Conservation (phyloP, 2,113 vertebrate genomes). For the Ascaphus truei region DNA sequence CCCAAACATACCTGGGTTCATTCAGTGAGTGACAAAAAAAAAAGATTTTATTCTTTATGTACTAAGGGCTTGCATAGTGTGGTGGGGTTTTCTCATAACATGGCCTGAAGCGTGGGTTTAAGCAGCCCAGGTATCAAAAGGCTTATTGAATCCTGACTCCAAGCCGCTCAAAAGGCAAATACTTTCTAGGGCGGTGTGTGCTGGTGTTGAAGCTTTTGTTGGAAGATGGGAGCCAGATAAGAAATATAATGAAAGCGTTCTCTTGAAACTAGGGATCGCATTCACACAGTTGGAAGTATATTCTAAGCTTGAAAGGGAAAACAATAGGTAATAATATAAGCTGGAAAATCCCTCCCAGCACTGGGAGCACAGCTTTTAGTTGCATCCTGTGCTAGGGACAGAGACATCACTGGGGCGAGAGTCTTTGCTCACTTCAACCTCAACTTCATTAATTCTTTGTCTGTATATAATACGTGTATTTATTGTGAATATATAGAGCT, state of each 20-base stretch:
- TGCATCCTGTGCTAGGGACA: not conserved
- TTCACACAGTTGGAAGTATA: conserved; percentile 11
- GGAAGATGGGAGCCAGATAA: not conserved
- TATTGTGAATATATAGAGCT: too few relatives aligned
- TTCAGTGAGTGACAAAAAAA: not conserved
- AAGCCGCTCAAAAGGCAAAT: not conserved
- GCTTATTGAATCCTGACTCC: not conserved
- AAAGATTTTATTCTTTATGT: not conserved
- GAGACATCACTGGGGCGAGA: not conserved
- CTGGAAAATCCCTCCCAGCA: not conserved
- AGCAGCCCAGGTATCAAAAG: conserved; percentile 1
- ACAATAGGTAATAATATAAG: conserved; percentile 8
- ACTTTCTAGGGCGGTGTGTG: not conserved
- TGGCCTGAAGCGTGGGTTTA: not conserved
- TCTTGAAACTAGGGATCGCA: not conserved
- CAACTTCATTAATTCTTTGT: not conserved
- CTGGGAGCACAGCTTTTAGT: not conserved
- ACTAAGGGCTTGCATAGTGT: not conserved
- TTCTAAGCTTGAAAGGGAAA: conserved; percentile 12
- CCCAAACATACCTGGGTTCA: not conserved
- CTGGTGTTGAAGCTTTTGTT: not conserved
- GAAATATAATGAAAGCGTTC: conserved; percentile 15
- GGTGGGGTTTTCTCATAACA: not conserved
- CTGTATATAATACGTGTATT: too few relatives aligned
- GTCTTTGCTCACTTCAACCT: not conserved